These are phyloP conservation scores for Crypturellus undulatus DNA, from an alignment of 2,113 vertebrate species.

Conservation along the genomic window DNA sequence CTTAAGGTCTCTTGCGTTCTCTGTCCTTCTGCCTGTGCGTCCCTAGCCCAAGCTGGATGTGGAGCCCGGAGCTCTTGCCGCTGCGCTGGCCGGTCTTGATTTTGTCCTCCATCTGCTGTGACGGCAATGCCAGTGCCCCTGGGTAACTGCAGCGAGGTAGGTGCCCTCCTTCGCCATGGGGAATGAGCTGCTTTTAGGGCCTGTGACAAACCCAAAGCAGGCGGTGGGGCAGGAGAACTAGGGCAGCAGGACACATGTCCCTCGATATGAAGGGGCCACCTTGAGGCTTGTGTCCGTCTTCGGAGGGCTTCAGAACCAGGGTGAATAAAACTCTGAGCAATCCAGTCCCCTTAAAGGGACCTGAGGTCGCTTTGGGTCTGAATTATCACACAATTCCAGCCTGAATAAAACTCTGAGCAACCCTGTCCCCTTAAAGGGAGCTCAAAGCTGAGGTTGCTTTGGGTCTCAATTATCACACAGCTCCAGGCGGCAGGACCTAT, in stretches of 20 bases:
- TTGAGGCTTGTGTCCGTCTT: not conserved
- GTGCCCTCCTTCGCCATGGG: rapidly evolving
- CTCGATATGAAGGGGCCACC: rapidly evolving
- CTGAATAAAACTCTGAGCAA: not conserved
- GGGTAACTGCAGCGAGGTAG: not conserved
- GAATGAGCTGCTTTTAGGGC: not conserved
- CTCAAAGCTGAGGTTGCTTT: not conserved
- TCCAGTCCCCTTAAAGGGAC: no score
- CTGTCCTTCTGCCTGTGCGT: not conserved
- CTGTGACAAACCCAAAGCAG: not conserved
- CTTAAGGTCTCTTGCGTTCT: not conserved
- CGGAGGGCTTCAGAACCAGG: not conserved
- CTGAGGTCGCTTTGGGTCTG: not conserved
- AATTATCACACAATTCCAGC: not conserved
- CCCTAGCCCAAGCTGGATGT: not conserved
- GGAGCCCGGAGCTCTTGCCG: not conserved
- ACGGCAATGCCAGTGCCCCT: not conserved
- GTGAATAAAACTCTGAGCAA: not conserved
- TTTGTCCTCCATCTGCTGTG: not conserved
- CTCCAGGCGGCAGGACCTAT: not conserved
- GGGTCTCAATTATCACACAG: not conserved
- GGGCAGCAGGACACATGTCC: rapidly evolving
- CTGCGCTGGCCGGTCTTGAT: not conserved
- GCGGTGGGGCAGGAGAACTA: not conserved
- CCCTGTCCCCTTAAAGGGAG: not conserved